Percentiles rank a stretch among this genome's conserved stretches.
phyloP scores from a whole-genome alignment of 2,113 vertebrate species.

The Paedocypris sp. region DNA sequence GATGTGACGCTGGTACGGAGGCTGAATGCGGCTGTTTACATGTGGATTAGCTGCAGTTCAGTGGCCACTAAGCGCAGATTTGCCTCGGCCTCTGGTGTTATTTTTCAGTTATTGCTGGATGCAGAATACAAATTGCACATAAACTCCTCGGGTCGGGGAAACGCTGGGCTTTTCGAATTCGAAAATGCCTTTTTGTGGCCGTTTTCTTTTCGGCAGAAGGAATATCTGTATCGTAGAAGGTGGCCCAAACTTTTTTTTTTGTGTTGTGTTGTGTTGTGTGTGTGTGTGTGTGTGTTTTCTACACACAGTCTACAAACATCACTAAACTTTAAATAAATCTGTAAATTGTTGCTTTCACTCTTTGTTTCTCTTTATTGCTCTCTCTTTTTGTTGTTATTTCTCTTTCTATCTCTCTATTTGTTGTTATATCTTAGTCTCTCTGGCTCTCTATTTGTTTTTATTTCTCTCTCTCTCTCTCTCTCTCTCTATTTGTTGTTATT shows the following conservation, averaged over 20 bases:
- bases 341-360: no score
- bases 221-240: no score
- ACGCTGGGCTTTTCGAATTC: not conserved
- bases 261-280: no score
- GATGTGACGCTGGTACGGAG: constrained; percentile 24
- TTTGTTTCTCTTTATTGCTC: no score
- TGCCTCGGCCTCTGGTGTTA: constrained; percentile 16
- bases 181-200: not conserved
- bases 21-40: constrained; percentile 39
- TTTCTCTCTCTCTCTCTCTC: constrained; percentile 42
- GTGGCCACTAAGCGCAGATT: constrained; percentile 28
- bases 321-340: no score
- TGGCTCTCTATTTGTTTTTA: no score
- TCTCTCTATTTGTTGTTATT: constrained; percentile 17
- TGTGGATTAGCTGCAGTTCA: constrained; percentile 37
- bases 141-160: constrained; percentile 33
- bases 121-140: constrained; percentile 36
- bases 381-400: not conserved
- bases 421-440: no score
- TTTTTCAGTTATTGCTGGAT: constrained; percentile 31
- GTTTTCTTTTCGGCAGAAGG: not conserved
- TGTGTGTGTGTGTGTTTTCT: no score
- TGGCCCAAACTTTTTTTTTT: no score
- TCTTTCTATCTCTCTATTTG: not conserved
- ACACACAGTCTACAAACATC: no score